Base-by-base conservation (phyloP, 1,140 invertebrate species). In the Acromyrmex heyeri region DNA sequence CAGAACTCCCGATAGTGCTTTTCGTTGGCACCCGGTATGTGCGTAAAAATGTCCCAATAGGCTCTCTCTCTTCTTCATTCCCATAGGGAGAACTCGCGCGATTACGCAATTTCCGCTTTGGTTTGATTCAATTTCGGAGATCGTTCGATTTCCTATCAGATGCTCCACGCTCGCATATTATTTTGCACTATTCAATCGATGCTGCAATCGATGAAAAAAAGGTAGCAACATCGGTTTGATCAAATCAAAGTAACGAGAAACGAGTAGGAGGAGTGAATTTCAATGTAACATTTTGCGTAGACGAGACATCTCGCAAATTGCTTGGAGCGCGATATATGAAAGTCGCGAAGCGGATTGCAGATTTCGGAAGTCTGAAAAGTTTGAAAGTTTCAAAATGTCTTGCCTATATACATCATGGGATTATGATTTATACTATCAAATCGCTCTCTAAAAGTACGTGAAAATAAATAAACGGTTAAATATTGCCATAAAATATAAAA, bases 61-160 rank as follows among this genome's bases (percentile, higher is more conserved):
- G 48, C 70, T 64, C 70, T 76, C 90, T 73, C 75, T 87, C 78
- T 64, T 86, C 55, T 81, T 83, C 77, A 69, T 69, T 86, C 77
- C 85, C 85, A 50, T 62, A 50, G 64, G 57, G 78, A 88, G 87
- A 75, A 78, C 72, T 90, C 87, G 88, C 86, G 70, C 92, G 92
- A 93, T 93, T 93, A 93, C 91, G 90, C 91, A 92, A 94, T 92
- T 94, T 92, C 92, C 92, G 91, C 75, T 92, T 91, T 91, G 92
- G 89, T 93, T 94, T 93, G 83, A 93, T 92, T 92, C 92, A 86
- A 94, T 93, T 93, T 88, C 55, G 86, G 83, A 91, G 93, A 94
- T 91, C 86, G 87, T 87, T 88, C 91, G 73, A 92, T 91, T 92
- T 92, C 92, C 88, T 87, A 90, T 5, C 86, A 86, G 82, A 90